phyloP scores from a whole-genome alignment of 2,797 vertebrate species.

The Natrix natrix region DNA sequence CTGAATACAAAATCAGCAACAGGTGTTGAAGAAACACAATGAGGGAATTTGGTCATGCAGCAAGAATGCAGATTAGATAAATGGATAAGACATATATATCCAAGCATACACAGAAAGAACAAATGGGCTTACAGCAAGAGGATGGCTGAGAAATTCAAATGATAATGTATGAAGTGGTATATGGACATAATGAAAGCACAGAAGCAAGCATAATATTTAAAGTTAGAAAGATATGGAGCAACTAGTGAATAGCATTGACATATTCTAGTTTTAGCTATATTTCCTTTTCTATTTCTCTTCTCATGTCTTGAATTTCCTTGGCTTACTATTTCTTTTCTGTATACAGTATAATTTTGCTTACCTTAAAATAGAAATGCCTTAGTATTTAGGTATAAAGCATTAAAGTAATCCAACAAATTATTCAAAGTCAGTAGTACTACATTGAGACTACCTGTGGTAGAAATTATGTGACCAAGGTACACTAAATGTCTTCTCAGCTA shows the following conservation, averaged over 20 bases:
- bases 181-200: neutral
- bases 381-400: neutral
- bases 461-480: neutral
- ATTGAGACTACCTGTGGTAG: neutral
- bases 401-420: neutral
- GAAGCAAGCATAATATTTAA: neutral
- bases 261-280: neutral
- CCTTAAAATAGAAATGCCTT: neutral
- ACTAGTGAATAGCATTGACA: neutral
- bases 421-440: neutral
- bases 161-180: neutral
- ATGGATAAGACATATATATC: neutral
- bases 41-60: neutral
- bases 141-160: neutral
- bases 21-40: neutral
- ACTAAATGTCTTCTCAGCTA: neutral
- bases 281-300: neutral
- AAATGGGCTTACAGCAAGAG: neutral
- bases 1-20: neutral
- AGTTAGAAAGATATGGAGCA: neutral
- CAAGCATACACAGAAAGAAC: neutral
- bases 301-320: neutral
- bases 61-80: neutral
- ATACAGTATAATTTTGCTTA: neutral
- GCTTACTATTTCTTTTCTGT: neutral